Conservation (phyloP, 2,113 vertebrate species). For the Zosterops borbonicus region DNA sequence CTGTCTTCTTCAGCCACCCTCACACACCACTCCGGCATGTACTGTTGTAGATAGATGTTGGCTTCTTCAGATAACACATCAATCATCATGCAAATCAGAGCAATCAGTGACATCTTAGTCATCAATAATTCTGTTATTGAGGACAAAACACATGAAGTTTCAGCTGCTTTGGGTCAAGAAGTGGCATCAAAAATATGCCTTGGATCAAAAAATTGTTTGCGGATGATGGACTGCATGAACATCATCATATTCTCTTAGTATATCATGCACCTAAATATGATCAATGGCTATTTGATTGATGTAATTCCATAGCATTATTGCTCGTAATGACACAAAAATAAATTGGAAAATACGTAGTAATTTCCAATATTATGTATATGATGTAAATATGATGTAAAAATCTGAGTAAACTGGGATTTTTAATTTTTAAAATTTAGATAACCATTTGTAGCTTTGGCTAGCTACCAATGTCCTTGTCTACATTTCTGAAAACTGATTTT, state of each 20-base stretch:
- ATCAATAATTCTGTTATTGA: neutral
- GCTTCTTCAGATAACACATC: neutral
- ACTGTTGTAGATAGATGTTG: neutral
- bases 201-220: neutral
- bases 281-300: neutral
- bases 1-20: neutral
- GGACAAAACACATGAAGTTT: neutral
- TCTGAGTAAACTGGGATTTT: neutral
- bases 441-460: neutral
- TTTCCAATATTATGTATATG: neutral
- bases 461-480: neutral
- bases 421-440: neutral
- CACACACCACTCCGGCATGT: accelerated
- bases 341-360: neutral
- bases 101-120: neutral
- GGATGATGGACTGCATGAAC: neutral
- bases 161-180: neutral
- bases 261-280: neutral
- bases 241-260: neutral
- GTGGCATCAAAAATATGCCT: neutral
- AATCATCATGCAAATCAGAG: neutral
- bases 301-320: neutral
- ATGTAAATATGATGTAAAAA: neutral
- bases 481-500: neutral
- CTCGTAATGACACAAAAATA: neutral